phyloP scores from a whole-genome alignment of 2,888 invertebrate genomes.

The Axea sp. region DNA sequence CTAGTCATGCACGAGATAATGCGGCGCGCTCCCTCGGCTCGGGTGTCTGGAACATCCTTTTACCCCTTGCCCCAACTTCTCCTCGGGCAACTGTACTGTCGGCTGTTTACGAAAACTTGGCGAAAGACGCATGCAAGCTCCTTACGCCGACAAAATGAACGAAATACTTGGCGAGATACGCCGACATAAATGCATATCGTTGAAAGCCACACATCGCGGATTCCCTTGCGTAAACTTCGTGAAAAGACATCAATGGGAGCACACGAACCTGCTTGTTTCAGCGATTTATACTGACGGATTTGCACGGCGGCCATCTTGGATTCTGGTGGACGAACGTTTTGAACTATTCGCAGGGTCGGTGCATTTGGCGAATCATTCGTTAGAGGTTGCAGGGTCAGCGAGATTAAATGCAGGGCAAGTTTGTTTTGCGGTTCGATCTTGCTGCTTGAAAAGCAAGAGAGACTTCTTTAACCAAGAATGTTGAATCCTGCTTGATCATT shows the following conservation, averaged over 20 bases:
- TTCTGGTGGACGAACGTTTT: conserved; percentile 10
- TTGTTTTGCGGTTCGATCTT: background rate
- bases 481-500: too few species aligned
- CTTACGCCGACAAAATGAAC: conserved; percentile 6
- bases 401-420: conserved; percentile 3
- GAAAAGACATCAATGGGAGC: conserved; percentile 8
- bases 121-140: conserved; percentile 25
- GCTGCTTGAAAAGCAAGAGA: too few species aligned
- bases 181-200: conserved; percentile 22
- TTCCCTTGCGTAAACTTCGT: too few species aligned
- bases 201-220: conserved; percentile 21
- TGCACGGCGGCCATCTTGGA: conserved; percentile 20
- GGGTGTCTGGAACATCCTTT: conserved; percentile 26
- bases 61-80: background rate
- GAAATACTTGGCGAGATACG: conserved; percentile 13
- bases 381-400: conserved; percentile 10
- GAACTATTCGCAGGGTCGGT: conserved; percentile 10
- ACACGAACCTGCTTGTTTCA: background rate
- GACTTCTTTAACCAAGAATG: too few species aligned
- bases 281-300: conserved; percentile 18
- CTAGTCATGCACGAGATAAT: conserved; percentile 41
- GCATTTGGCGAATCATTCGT: conserved; percentile 25
- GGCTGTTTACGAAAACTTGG: conserved; percentile 42
- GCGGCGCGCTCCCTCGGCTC: conserved; percentile 18
- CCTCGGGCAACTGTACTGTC: conserved; percentile 23